These are phyloP conservation scores for Micronycteris hirsuta DNA, from an alignment of 2,113 vertebrate genomes.

Conservation along the genomic window DNA sequence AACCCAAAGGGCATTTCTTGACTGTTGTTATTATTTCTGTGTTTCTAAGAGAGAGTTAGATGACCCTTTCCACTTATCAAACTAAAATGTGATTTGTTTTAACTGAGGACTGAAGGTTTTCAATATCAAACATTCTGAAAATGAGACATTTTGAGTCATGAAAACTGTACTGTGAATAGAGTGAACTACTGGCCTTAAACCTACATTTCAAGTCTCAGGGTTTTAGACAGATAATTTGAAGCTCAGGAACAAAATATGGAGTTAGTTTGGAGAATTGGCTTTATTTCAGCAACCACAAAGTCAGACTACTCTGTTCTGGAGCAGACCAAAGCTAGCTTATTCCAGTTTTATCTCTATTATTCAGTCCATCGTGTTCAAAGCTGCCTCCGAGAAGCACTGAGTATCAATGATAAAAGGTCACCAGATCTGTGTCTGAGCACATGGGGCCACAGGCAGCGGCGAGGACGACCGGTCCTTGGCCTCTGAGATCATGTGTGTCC, in stretches of 20 bases:
- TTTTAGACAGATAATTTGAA: neutral
- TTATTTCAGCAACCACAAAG: neutral
- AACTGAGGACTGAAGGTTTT: neutral
- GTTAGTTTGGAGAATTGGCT: neutral
- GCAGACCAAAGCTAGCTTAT: conserved; percentile 53
- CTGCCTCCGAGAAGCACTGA: neutral
- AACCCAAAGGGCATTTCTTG: neutral
- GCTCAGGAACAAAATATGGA: neutral
- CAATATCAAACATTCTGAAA: neutral
- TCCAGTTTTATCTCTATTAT: neutral
- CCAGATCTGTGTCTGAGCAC: conserved; percentile 16
- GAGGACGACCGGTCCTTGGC: conserved; percentile 31
- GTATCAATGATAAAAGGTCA: conserved; percentile 20
- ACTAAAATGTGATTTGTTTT: conserved; percentile 3
- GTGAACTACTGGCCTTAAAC: neutral
- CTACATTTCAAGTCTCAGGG: neutral
- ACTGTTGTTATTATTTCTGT: neutral
- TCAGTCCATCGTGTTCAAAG: neutral
- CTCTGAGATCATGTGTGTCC: conserved; percentile 33
- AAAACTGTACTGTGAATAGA: neutral
- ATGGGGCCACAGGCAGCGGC: conserved; percentile 19
- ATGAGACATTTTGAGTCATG: neutral
- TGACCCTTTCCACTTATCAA: neutral
- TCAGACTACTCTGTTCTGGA: neutral
- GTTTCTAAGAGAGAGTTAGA: neutral